phyloP scores from a whole-genome alignment of 2,113 vertebrate genomes.

The Nycticorax nycticorax region DNA sequence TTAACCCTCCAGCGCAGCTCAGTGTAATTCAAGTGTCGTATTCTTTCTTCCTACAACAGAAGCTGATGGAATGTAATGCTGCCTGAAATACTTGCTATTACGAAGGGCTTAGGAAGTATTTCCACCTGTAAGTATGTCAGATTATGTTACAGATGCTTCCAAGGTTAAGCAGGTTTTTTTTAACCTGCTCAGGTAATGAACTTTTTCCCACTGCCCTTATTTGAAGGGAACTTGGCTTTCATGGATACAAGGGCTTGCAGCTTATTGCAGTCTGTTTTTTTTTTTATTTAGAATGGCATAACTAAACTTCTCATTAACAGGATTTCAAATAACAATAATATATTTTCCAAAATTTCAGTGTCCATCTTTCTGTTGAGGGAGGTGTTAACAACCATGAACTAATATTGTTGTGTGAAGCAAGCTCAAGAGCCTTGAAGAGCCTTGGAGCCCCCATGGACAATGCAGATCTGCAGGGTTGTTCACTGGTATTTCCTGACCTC shows the following conservation, averaged over 20 bases:
- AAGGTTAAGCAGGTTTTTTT: background rate
- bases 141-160: constrained; percentile 9
- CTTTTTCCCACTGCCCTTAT: too few relatives aligned
- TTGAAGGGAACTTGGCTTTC: background rate
- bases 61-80: constrained; percentile 8
- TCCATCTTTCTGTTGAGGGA: background rate
- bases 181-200: background rate
- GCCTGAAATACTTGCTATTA: background rate
- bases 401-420: background rate
- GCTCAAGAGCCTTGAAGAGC: background rate
- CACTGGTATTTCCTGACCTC: background rate
- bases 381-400: background rate
- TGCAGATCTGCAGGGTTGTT: background rate
- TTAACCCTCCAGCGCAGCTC: background rate
- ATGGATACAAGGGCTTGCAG: background rate
- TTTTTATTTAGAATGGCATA: background rate
- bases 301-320: background rate
- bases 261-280: background rate
- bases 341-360: background rate
- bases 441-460: background rate
- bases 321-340: background rate
- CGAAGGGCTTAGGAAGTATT: constrained; percentile 39
- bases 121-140: constrained; percentile 5
- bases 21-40: background rate
- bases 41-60: constrained; percentile 10